These are phyloP conservation scores for Theodoxus fluviatilis DNA, from an alignment of 2,888 invertebrate species.

Conservation along the genomic window DNA sequence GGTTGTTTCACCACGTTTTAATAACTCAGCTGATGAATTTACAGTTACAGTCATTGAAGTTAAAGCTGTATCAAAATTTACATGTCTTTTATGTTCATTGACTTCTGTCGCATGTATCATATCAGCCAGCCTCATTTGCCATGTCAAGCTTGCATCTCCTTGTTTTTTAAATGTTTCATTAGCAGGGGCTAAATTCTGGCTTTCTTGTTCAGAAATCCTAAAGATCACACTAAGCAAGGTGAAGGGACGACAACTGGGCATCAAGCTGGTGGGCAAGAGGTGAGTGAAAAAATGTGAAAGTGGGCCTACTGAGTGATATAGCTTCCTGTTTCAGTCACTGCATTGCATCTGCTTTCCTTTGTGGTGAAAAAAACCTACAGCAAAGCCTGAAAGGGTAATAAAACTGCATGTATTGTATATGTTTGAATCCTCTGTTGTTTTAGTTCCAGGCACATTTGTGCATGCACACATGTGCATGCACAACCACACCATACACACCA, in stretches of 20 bases:
- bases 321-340: background rate
- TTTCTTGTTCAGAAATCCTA: constrained; percentile 60
- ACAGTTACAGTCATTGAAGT: too few species aligned
- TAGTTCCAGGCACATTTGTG: background rate
- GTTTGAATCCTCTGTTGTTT: background rate
- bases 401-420: background rate
- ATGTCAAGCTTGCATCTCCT: too few species aligned
- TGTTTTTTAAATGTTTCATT: too few species aligned
- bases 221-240: constrained; percentile 65
- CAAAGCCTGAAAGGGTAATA: background rate
- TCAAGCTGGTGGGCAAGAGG: constrained; percentile 65
- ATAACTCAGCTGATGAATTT: too few species aligned
- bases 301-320: background rate
- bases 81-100: background rate
- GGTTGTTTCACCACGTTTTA: background rate
- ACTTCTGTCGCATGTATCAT: too few species aligned
- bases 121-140: too few species aligned
- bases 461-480: background rate
- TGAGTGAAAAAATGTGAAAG: constrained; percentile 37
- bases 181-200: background rate
- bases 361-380: too few species aligned
- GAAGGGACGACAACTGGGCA: constrained; percentile 65
- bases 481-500: too few species aligned
- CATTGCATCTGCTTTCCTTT: too few species aligned
- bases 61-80: background rate